Conservation (phyloP, 2,113 vertebrate species). For the Erythrolamprus reginae region DNA sequence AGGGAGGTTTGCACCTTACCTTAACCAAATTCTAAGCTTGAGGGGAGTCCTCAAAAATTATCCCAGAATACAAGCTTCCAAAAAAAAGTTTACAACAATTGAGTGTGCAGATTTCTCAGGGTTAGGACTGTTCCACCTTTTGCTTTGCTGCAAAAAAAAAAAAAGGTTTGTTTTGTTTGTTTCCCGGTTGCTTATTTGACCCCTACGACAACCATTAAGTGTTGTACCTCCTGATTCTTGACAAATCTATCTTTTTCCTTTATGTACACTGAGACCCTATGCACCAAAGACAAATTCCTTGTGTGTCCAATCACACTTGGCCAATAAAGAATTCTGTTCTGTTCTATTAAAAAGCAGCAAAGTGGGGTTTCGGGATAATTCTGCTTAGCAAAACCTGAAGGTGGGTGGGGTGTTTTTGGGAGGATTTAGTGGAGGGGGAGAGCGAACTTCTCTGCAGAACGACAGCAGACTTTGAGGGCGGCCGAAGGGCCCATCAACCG, state of each 20-base stretch:
- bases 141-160: neutral
- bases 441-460: neutral
- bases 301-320: too few species aligned
- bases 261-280: too few species aligned
- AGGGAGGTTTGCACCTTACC: neutral
- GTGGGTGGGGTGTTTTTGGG: neutral
- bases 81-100: neutral
- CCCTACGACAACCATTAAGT: too few species aligned
- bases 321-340: too few species aligned
- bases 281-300: too few species aligned
- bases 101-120: neutral
- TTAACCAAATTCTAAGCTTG: neutral
- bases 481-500: neutral
- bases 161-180: too few species aligned
- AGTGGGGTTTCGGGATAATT: neutral
- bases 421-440: neutral
- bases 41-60: rapidly evolving
- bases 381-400: neutral
- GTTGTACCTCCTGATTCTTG: too few species aligned
- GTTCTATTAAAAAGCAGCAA: too few species aligned
- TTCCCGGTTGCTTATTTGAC: too few species aligned
- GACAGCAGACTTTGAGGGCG: neutral
- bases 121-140: neutral
- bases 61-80: neutral
- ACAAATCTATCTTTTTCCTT: too few species aligned